Base-by-base conservation (phyloP, 2,888 invertebrate genomes). In the Augiades crinisus region DNA sequence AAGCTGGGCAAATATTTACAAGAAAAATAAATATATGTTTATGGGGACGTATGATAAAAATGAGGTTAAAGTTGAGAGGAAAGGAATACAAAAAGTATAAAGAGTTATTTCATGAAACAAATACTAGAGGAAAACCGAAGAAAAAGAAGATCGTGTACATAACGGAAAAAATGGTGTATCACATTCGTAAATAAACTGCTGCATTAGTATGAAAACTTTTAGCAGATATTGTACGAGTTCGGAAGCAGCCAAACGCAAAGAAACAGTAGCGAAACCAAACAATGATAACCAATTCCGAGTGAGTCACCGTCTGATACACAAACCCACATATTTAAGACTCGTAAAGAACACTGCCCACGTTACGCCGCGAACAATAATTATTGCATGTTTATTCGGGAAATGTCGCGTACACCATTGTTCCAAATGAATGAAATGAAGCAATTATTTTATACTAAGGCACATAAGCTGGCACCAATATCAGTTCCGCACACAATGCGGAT, bases 311-410 rank as follows among this genome's bases (percentile, higher is more conserved):
- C 14, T 43, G 49, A 47, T 61, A 63, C 51, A 58, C 55, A 61
- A 57, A 62, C 59, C 57, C 54, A 60, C 33, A 53, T 62, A 46
- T 55, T 47, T 16, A 27, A 21, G 14, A 14, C 40, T 53, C 52
- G 53, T 54, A 55, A 55, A 58, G 44, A 54, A 45, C 38, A 16
- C 57, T 55, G 34, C 60, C 59, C 53, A 64, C 64, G 59, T 19
- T n/a, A 47, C 44, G 31, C 50, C 54, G 52, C 51, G 47, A 17
- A 27, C 24, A 34, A 41, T n/a, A n/a, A 41, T 24, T 41, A 47
- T 22, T 30, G 14, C 22, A 24, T 12, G 17, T 34, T 49, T 49
- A 49, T 27, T 43, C 17, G 27, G 41, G 34, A 34, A 50, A 41
- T 27, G 41, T 33, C 16, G n/a, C 19, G 14, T 21, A 38, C 3